Evolutionary conservation across 1,140 invertebrate genomes (phyloP), one percentile per base, ranked within the genome.

Genomic region (Scaptomyza montana): DNA sequence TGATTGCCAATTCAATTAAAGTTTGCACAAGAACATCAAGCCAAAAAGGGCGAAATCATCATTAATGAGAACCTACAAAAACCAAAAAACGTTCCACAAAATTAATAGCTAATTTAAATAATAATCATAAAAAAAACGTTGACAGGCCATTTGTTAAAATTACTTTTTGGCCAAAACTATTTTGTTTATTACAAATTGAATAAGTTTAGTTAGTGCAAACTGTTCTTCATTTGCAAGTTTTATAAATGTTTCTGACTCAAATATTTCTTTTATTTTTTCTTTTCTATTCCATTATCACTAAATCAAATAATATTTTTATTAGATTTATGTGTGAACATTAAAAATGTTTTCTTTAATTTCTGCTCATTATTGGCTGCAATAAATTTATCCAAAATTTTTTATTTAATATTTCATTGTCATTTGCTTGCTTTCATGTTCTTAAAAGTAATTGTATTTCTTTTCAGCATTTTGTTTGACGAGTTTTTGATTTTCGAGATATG

Each of bases 1-100:
- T 85, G 68, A 85, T 85, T 85, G 80, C 77, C 67, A 85, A 85
- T 85, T 85, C 80, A 80, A 85, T 85, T 85, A 85, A 85, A 85
- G 81, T 85, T 85, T 82, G 70, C 65, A 36, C 75, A 43, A 36
- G 67, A 67, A 61, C 67, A 51, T 70, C 30, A 63, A 67, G 45
- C 47, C 19, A 19, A 43, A 12, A 43, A 43, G 12, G 39, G 39
- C 4, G 39, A 1, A n/a, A 57, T 33, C 49, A 56, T 8, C n/a
- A 12, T 6, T 16, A 21, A 2, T 9, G 36, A 8, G 13, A 4
- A 25, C 21, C 21, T 25, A 12, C 25, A 16, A 47, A 21, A 12
- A 36, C 39, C 28, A 49, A 63, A 13, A 39, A 45, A 16, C 7
- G 30, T 6, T 33, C 5, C 9, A 13, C 41, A 69, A 69, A n/a